These are phyloP conservation scores for Cactoblastis cactorum DNA, from an alignment of 2,888 invertebrate species.

Conservation along the genomic window DNA sequence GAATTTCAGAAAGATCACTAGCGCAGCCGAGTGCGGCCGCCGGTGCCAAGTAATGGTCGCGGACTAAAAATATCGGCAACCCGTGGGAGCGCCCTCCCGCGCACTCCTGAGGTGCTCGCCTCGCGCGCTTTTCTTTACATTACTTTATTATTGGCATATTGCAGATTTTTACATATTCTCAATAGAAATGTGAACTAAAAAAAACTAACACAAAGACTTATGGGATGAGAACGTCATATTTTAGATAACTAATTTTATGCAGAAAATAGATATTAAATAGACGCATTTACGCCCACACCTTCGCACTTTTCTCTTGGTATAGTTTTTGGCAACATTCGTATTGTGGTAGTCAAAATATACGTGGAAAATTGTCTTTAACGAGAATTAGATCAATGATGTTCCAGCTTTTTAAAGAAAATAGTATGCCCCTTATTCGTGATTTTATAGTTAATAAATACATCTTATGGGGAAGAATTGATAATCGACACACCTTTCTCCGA, in stretches of 20 bases:
- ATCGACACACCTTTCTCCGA: slow-evolving; percentile 42
- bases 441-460: neutral
- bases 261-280: neutral
- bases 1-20: slow-evolving; percentile 76
- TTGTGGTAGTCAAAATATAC: slow-evolving; percentile 9
- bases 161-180: neutral
- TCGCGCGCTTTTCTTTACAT: slow-evolving; percentile 71
- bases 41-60: slow-evolving; percentile 83
- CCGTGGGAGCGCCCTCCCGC: slow-evolving; percentile 80
- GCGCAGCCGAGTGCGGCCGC: slow-evolving; percentile 75
- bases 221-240: neutral
- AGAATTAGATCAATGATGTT: neutral
- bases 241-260: neutral
- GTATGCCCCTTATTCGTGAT: too few relatives aligned
- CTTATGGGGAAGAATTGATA: neutral
- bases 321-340: slow-evolving; percentile 22
- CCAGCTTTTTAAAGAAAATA: neutral
- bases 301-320: slow-evolving; percentile 17
- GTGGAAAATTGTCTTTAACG: neutral
- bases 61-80: slow-evolving; percentile 83
- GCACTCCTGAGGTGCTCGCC: slow-evolving; percentile 67
- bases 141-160: slow-evolving; percentile 35
- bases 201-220: neutral
- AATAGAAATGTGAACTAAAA: neutral
- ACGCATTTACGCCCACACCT: slow-evolving; percentile 6